Conservation (phyloP, 2,888 invertebrate species). For the Sphecodes monilicornis region DNA sequence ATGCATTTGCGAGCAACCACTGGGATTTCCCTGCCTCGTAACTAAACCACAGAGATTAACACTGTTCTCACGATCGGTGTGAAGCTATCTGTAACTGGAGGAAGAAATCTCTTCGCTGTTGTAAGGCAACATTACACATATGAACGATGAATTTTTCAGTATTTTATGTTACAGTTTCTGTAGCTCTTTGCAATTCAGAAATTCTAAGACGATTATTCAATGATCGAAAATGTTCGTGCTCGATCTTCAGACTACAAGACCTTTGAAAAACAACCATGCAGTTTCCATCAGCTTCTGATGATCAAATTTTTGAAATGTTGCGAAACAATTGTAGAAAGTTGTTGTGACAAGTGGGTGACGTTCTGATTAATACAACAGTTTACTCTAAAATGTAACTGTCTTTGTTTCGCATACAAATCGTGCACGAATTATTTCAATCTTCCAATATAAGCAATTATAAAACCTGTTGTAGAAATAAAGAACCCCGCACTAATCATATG, state of each 20-base stretch:
- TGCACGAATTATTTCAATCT: background rate
- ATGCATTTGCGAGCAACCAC: slow-evolving; percentile 75
- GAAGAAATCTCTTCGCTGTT: slow-evolving; percentile 43
- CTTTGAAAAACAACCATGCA: background rate
- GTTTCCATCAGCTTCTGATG: no score
- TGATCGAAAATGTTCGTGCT: no score
- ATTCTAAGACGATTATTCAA: background rate
- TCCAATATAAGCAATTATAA: background rate
- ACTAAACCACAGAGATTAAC: slow-evolving; percentile 77
- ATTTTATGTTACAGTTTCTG: background rate
- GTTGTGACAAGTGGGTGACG: no score
- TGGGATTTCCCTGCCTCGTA: slow-evolving; percentile 75
- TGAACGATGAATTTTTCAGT: no score
- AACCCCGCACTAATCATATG: no score
- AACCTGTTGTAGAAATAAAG: background rate
- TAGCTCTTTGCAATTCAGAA: background rate
- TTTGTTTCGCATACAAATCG: background rate
- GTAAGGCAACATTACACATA: background rate
- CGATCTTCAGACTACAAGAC: no score
- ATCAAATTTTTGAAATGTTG: no score
- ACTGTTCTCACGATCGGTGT: slow-evolving; percentile 66
- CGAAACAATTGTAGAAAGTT: background rate
- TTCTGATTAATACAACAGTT: background rate
- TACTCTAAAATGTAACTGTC: background rate
- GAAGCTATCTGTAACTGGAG: slow-evolving; percentile 69